Conservation (phyloP, 2,888 invertebrate species). For the Cataglyphis cursor region DNA sequence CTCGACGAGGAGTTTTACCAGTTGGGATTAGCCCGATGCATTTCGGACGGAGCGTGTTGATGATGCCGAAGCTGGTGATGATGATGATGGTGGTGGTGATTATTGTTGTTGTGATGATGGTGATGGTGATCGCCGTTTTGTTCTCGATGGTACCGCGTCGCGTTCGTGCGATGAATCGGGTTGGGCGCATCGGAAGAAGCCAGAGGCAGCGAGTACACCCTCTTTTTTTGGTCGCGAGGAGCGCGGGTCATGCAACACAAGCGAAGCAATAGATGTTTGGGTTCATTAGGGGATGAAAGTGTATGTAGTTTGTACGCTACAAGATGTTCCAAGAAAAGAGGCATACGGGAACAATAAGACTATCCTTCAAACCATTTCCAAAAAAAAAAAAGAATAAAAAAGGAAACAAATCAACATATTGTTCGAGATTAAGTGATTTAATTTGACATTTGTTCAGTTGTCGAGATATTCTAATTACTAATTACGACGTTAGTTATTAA, state of each 20-base stretch:
- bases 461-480: background rate
- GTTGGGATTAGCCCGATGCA: slow-evolving; percentile 84
- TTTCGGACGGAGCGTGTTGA: slow-evolving; percentile 82
- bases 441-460: background rate
- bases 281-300: slow-evolving; percentile 61
- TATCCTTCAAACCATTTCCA: background rate
- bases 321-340: slow-evolving; percentile 44
- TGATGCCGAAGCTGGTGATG: slow-evolving; percentile 78
- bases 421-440: background rate
- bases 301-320: slow-evolving; percentile 40
- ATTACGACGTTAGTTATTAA: slow-evolving; percentile 21
- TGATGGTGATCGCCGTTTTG: slow-evolving; percentile 83
- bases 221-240: slow-evolving; percentile 83
- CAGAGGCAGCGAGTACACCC: slow-evolving; percentile 87
- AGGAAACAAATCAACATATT: background rate
- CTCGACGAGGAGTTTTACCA: slow-evolving; percentile 80
- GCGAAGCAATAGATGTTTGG: slow-evolving; percentile 84
- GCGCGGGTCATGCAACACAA: slow-evolving; percentile 86
- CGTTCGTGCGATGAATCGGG: slow-evolving; percentile 84
- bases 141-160: slow-evolving; percentile 84
- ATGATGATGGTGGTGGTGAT: slow-evolving; percentile 71
- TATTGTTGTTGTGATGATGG: slow-evolving; percentile 71
- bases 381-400: background rate
- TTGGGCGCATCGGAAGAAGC: slow-evolving; percentile 83
- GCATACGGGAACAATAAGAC: background rate